These are phyloP conservation scores for Neosalanx taihuensis DNA, from an alignment of 2,797 vertebrate genomes.

Conservation along the genomic window DNA sequence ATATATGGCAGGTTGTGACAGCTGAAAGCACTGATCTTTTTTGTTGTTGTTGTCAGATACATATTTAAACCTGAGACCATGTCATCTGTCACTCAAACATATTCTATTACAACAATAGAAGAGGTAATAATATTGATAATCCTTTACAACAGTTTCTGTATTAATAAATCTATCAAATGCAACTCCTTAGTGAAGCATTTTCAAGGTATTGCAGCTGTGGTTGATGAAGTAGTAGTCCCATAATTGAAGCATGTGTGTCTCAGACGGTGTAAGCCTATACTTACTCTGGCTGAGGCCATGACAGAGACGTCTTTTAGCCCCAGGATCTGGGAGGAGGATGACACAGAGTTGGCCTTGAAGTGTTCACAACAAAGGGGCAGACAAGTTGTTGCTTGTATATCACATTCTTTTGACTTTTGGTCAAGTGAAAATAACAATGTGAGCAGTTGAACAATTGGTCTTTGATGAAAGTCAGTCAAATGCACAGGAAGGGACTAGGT, in stretches of 20 bases:
- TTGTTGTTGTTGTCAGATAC: conserved; percentile 12
- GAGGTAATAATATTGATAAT: not conserved
- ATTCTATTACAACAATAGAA: not conserved
- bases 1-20: conserved; percentile 7
- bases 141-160: not conserved
- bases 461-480: conserved; percentile 2
- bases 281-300: conserved; percentile 25
- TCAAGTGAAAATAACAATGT: conserved; percentile 26
- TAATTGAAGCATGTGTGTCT: conserved; percentile 11
- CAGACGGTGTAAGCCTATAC: conserved; percentile 27
- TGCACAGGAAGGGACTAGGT: not conserved
- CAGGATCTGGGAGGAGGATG: conserved; percentile 19
- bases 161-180: not conserved
- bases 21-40: conserved; percentile 11
- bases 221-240: not conserved
- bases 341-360: conserved; percentile 26
- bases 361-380: conserved; percentile 33
- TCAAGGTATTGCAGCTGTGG: no score
- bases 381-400: conserved; percentile 33
- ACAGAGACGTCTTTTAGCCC: conserved; percentile 11
- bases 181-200: not conserved
- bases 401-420: conserved; percentile 17
- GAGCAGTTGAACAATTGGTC: conserved; percentile 18
- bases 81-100: not conserved
- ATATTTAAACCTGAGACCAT: conserved; percentile 7